These are phyloP conservation scores for Fringilla coelebs DNA, from an alignment of 2,797 vertebrate species.

Conservation along the genomic window DNA sequence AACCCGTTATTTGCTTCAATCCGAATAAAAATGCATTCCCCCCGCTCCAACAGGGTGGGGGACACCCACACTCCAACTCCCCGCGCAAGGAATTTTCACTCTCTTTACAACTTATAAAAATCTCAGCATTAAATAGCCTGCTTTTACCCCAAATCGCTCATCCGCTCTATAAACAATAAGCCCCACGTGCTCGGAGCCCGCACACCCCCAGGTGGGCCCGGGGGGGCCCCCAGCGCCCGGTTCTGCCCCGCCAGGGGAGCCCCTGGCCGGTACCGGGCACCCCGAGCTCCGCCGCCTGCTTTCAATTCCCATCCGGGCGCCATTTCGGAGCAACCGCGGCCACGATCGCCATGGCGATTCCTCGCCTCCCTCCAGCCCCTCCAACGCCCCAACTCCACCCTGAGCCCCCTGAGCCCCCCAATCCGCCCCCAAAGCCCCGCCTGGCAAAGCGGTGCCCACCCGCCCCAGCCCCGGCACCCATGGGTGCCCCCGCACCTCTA, in stretches of 20 bases:
- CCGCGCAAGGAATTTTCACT: not conserved
- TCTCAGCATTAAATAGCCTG: not conserved
- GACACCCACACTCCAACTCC: not conserved
- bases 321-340: not conserved
- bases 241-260: not conserved
- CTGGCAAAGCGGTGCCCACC: not conserved
- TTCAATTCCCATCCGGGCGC: not conserved
- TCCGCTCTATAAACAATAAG: not conserved
- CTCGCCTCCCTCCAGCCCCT: not conserved
- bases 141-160: not conserved
- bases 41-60: not conserved
- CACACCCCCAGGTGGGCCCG: not conserved
- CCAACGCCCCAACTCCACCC: no score
- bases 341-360: not conserved
- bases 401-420: rapidly evolving
- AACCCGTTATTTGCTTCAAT: not conserved
- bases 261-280: not conserved
- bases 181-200: not conserved
- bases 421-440: not conserved
- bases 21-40: not conserved
- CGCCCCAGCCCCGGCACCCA: not conserved
- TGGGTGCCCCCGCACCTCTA: not conserved
- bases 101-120: not conserved
- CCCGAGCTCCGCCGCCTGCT: not conserved
- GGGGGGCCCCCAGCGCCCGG: not conserved